Conservation (phyloP, 2,113 vertebrate genomes). For the Procapra przewalskii region DNA sequence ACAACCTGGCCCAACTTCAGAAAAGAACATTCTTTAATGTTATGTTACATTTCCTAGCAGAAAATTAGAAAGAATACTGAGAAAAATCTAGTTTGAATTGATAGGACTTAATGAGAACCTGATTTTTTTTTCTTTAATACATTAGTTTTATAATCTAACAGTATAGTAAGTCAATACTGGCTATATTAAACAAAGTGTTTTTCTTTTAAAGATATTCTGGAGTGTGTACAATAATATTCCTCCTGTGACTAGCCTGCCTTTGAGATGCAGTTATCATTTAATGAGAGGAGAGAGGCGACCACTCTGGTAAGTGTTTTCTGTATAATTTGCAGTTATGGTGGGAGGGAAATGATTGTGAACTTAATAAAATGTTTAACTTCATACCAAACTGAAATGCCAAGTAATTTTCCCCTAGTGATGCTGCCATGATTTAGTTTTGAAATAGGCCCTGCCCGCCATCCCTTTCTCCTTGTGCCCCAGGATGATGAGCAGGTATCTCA, state of each 20-base stretch:
- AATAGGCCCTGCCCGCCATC: neutral
- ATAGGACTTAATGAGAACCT: conserved; percentile 45
- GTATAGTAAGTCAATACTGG: neutral
- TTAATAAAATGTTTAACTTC: neutral
- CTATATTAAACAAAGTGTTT: conserved; percentile 48
- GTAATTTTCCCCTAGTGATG: neutral
- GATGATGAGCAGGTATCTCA: neutral
- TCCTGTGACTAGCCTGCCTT: conserved; percentile 86
- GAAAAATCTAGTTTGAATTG: neutral
- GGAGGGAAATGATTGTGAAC: neutral
- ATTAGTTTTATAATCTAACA: neutral
- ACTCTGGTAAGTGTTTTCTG: conserved; percentile 85
- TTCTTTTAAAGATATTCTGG: conserved; percentile 92
- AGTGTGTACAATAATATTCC: conserved; percentile 98
- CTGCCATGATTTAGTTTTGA: neutral
- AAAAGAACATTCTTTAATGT: neutral
- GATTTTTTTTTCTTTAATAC: conserved; percentile 26
- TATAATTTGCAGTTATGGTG: neutral
- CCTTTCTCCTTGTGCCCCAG: neutral
- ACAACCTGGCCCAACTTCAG: neutral
- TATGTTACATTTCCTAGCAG: neutral
- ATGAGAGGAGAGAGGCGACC: conserved; percentile 95
- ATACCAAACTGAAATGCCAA: neutral
- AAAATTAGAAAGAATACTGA: neutral
- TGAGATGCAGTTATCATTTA: conserved; percentile 94